A percentile compares a stretch with the other conserved stretches of the same genome.
phyloP scores from a whole-genome alignment of 1,140 invertebrate genomes.

The Caenorhabditis tropicalis region DNA sequence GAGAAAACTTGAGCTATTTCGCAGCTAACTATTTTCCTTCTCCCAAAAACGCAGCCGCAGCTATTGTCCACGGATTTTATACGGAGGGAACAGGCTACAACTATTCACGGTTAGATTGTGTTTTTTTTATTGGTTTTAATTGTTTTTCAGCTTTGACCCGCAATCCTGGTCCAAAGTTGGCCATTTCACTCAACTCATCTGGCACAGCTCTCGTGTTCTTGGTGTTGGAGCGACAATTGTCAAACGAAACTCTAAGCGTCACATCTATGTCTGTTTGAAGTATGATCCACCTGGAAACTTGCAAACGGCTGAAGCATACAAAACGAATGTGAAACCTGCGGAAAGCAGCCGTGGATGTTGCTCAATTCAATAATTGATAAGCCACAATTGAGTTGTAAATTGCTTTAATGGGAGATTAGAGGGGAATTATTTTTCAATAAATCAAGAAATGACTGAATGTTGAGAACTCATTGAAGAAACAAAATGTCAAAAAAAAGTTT shows the following conservation, averaged over 20 bases:
- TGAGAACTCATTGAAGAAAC: no score
- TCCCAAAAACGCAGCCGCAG: conserved; percentile 28
- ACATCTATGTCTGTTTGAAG: conserved; percentile 53
- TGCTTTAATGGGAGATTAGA: no score
- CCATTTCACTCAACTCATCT: conserved; percentile 56
- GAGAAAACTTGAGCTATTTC: conserved; percentile 54
- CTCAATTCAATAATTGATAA: background rate
- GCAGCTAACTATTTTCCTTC: conserved; percentile 29
- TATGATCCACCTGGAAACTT: conserved; percentile 57
- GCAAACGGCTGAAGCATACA: conserved; percentile 27
- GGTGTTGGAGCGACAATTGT: conserved; percentile 48
- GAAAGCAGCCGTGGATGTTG: background rate
- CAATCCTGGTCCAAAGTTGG: conserved; percentile 26
- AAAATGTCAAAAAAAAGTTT: no score
- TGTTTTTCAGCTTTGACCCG: conserved; percentile 22
- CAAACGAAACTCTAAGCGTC: background rate
- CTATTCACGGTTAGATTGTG: conserved; percentile 39
- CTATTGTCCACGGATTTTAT: conserved; percentile 49
- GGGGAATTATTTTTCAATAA: no score
- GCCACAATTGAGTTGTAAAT: no score
- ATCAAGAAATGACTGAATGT: no score
- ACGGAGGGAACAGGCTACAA: conserved; percentile 48
- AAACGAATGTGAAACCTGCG: background rate
- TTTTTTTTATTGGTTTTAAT: background rate
- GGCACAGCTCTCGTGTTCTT: conserved; percentile 24